Conservation (phyloP, 2,797 vertebrate genomes). For the Fistularia commersonii region DNA sequence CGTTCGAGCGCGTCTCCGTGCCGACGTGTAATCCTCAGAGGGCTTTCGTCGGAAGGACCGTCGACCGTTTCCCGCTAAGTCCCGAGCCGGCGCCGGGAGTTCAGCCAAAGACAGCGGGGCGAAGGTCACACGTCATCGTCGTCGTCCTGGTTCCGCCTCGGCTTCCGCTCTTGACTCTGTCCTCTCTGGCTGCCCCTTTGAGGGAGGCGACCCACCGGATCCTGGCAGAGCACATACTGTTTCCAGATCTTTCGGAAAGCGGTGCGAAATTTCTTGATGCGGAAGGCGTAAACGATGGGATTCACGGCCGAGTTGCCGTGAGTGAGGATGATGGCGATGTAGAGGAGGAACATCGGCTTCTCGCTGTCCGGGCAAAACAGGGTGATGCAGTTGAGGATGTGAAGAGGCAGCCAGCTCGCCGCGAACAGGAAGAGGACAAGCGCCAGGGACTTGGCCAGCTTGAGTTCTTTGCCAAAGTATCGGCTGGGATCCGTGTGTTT, state of each 20-base stretch:
- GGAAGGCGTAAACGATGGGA: slow-evolving; percentile 94
- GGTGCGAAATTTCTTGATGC: slow-evolving; percentile 92
- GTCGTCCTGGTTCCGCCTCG: slow-evolving; percentile 53
- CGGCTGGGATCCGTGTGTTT: slow-evolving; percentile 85
- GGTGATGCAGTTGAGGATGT: slow-evolving; percentile 91
- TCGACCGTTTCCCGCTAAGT: too few relatives aligned
- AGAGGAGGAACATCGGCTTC: slow-evolving; percentile 75
- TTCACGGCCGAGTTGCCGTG: slow-evolving; percentile 97
- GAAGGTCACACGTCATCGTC: slow-evolving; percentile 64
- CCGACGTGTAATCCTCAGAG: slow-evolving; percentile 15
- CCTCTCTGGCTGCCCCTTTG: slow-evolving; percentile 60
- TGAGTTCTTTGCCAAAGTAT: slow-evolving; percentile 94
- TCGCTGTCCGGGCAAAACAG: slow-evolving; percentile 82
- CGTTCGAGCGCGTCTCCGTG: slow-evolving; percentile 6
- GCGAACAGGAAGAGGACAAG: slow-evolving; percentile 94
- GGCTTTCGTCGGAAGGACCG: not conserved
- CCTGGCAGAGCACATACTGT: slow-evolving; percentile 87
- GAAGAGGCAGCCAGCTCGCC: slow-evolving; percentile 93
- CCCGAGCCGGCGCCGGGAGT: too few relatives aligned
- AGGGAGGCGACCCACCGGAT: slow-evolving; percentile 54
- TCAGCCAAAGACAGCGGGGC: not conserved
- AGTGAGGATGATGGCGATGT: slow-evolving; percentile 90
- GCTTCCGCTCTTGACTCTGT: slow-evolving; percentile 52
- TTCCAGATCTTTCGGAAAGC: slow-evolving; percentile 93
- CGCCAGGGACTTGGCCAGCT: slow-evolving; percentile 92